phyloP scores from a whole-genome alignment of 2,113 vertebrate genomes.

The Dicentrarchus labrax region DNA sequence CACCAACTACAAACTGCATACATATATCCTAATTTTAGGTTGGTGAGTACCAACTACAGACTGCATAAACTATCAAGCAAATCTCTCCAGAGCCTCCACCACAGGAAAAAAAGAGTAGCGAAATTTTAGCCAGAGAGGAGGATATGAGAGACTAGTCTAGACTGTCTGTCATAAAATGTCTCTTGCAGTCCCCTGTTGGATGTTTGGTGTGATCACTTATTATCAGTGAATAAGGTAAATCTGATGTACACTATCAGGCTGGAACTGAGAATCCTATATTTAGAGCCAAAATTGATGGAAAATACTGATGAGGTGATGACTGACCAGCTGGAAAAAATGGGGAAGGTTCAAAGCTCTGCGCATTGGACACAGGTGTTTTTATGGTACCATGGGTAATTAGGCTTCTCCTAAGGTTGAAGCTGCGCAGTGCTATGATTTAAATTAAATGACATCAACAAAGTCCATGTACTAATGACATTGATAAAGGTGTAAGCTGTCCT shows the following conservation, averaged over 20 bases:
- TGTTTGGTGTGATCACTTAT: slow-evolving; percentile 7
- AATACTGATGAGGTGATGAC: background rate
- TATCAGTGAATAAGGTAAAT: slow-evolving; percentile 1
- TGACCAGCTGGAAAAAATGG: background rate
- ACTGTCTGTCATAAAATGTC: slow-evolving; percentile 29
- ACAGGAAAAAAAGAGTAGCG: slow-evolving; percentile 24
- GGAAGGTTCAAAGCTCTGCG: background rate
- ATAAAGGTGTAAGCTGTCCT: slow-evolving; percentile 1
- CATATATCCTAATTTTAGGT: slow-evolving; percentile 46
- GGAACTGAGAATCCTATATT: background rate
- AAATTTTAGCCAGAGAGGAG: slow-evolving; percentile 22
- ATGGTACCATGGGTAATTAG: slow-evolving; percentile 14
- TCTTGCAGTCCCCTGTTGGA: slow-evolving; percentile 1
- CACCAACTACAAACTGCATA: slow-evolving; percentile 59
- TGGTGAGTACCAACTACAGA: slow-evolving; percentile 45
- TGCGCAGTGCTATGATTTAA: background rate
- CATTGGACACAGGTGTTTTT: slow-evolving; percentile 20
- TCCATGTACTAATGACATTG: slow-evolving; percentile 1
- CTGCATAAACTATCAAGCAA: slow-evolving; percentile 61
- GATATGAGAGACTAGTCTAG: slow-evolving; percentile 32
- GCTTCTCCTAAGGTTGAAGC: slow-evolving; percentile 16
- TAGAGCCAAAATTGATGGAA: background rate
- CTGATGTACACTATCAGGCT: background rate
- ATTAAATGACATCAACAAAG: slow-evolving; percentile 17
- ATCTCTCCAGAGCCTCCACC: slow-evolving; percentile 43